Evolutionary conservation across 1,140 invertebrate species (phyloP).

Genomic region (Rhyacophila brunnea): DNA sequence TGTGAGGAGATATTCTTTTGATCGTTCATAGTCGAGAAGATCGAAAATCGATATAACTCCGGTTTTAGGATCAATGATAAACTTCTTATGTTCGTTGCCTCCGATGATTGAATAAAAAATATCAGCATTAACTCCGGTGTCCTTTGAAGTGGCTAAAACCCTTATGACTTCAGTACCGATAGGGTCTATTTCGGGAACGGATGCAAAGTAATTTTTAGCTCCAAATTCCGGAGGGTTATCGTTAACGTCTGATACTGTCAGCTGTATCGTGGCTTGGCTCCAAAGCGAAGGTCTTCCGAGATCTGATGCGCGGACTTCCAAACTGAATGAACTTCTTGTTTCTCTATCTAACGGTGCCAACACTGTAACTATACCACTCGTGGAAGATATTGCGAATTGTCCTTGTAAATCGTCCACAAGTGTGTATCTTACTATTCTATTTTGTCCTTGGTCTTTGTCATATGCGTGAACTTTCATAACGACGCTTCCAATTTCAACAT

Average conservation of each 20-base stretch:
- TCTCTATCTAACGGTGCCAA: constrained; percentile 81
- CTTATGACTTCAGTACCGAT: constrained; percentile 69
- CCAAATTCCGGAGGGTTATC: constrained; percentile 85
- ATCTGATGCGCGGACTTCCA: constrained; percentile 77
- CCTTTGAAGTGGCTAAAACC: constrained; percentile 80
- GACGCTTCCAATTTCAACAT: constrained; percentile 71
- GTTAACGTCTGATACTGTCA: constrained; percentile 64
- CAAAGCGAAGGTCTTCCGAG: constrained; percentile 61
- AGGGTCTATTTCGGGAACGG: constrained; percentile 66
- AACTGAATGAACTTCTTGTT: constrained; percentile 72
- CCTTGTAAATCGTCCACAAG: constrained; percentile 59
- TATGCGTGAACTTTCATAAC: constrained; percentile 77
- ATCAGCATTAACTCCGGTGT: constrained; percentile 87
- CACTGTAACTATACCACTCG: constrained; percentile 75
- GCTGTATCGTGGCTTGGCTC: constrained; percentile 28
- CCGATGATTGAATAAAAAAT: constrained; percentile 82
- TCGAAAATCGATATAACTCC: constrained; percentile 72
- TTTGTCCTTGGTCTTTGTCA: constrained; percentile 77
- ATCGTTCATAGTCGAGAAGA: constrained; percentile 75
- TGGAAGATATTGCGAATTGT: constrained; percentile 68
- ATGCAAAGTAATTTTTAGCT: constrained; percentile 67
- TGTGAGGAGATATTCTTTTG: constrained; percentile 79
- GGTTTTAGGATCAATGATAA: constrained; percentile 67
- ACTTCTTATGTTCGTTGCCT: constrained; percentile 80
- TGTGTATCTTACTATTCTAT: constrained; percentile 76